Conservation (phyloP, 2,113 vertebrate genomes). For the Electrona antarctica region DNA sequence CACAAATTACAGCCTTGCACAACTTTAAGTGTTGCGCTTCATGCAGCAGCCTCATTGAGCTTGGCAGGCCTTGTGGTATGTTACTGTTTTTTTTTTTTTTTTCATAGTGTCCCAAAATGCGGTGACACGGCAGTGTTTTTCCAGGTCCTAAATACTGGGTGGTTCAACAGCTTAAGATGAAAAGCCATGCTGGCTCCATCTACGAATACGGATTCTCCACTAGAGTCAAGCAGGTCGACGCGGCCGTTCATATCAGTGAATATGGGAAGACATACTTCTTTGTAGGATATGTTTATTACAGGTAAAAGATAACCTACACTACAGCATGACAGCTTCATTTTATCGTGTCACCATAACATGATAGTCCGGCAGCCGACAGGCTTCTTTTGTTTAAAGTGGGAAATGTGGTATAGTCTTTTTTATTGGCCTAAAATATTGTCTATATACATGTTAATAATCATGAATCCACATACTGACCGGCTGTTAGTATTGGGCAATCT, state of each 20-base stretch:
- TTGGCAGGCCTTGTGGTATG: slow-evolving; percentile 49
- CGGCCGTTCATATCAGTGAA: slow-evolving; percentile 65
- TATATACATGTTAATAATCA: too few relatives aligned
- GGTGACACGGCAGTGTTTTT: slow-evolving; percentile 56
- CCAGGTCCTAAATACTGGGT: slow-evolving; percentile 76
- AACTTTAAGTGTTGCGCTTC: slow-evolving; percentile 50
- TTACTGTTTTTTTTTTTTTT: slow-evolving; percentile 50
- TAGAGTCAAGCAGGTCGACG: slow-evolving; percentile 64
- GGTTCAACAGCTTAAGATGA: slow-evolving; percentile 64
- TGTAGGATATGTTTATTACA: slow-evolving; percentile 68
- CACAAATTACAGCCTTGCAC: slow-evolving; percentile 61
- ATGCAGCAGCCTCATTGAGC: slow-evolving; percentile 44
- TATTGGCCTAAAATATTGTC: too few relatives aligned
- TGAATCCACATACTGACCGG: too few relatives aligned
- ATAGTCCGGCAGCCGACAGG: too few relatives aligned
- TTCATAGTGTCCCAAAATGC: slow-evolving; percentile 42
- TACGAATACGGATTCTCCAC: slow-evolving; percentile 66
- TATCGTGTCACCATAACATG: neutral
- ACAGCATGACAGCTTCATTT: neutral
- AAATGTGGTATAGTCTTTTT: too few relatives aligned
- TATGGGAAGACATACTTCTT: slow-evolving; percentile 72
- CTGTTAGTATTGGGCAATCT: too few relatives aligned
- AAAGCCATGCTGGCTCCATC: slow-evolving; percentile 63
- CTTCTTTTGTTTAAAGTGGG: too few relatives aligned
- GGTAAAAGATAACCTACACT: slow-evolving; percentile 42